Percentiles rank a stretch among this genome's conserved stretches.
Conservation (phyloP, 2,797 vertebrate species). For the Arremon aurantiirostris region DNA sequence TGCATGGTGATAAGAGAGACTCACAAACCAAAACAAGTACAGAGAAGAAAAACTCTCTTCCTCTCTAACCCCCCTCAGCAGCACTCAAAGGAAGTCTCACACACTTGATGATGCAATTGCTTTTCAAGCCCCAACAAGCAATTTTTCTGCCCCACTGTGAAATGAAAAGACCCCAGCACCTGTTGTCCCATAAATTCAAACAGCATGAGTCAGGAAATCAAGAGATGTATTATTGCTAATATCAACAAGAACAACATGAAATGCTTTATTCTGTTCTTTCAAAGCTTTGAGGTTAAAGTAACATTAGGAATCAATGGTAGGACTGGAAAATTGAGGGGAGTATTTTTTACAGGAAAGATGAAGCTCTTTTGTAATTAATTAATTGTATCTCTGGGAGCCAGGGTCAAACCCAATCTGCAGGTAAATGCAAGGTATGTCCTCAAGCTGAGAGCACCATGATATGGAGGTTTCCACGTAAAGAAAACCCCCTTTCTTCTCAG, state of each 20-base stretch:
- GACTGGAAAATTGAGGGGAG: not conserved
- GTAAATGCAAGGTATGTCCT: not conserved
- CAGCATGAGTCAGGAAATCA: not conserved
- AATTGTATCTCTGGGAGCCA: not conserved
- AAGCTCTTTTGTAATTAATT: not conserved
- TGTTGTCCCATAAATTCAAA: not conserved
- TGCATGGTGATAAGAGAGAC: not conserved
- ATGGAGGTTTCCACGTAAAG: not conserved
- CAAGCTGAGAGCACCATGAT: not conserved
- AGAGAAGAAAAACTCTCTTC: conserved; percentile 1
- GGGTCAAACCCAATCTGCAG: not conserved
- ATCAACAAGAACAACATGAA: not conserved
- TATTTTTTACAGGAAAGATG: not conserved
- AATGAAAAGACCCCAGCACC: not conserved
- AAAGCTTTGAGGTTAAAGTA: not conserved
- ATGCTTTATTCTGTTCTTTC: not conserved
- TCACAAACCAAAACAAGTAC: not conserved
- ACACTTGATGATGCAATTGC: not conserved
- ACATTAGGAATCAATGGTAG: not conserved
- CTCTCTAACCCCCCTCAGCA: not conserved
- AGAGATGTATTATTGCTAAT: not conserved
- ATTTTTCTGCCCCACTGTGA: not conserved
- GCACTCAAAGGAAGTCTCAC: not conserved
- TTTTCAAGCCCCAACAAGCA: not conserved
- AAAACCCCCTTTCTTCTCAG: not conserved